A percentile compares a stretch with the other conserved stretches of the same genome.
These are phyloP conservation scores for Tanytarsus gracilentus DNA, from an alignment of 2,888 invertebrate species.

Conservation along the genomic window DNA sequence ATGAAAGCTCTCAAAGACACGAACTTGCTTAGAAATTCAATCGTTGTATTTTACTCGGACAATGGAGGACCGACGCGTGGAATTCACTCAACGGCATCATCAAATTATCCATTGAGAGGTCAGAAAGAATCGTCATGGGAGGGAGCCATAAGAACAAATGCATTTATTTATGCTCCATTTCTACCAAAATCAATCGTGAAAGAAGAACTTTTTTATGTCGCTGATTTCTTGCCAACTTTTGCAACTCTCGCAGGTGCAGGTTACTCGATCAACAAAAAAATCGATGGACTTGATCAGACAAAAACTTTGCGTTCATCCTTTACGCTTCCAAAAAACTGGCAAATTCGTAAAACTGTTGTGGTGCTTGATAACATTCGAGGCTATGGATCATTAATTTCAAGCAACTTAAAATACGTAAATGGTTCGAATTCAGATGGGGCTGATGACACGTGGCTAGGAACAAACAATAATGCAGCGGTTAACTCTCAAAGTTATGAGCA, in stretches of 20 bases:
- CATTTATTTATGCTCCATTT: slow-evolving; percentile 64
- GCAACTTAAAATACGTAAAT: background rate
- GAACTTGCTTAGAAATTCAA: slow-evolving; percentile 66
- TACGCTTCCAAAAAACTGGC: no score
- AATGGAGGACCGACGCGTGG: slow-evolving; percentile 78
- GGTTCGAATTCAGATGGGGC: background rate
- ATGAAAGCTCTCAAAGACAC: slow-evolving; percentile 56
- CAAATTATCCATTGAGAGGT: slow-evolving; percentile 70
- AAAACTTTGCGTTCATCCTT: slow-evolving; percentile 37
- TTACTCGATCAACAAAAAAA: slow-evolving; percentile 29
- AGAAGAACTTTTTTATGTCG: slow-evolving; percentile 55
- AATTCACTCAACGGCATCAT: slow-evolving; percentile 59
- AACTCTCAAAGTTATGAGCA: background rate
- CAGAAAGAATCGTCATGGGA: slow-evolving; percentile 76
- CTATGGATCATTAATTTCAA: slow-evolving; percentile 1
- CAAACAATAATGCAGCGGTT: background rate
- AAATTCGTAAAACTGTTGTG: background rate
- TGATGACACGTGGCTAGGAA: background rate
- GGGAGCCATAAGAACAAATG: slow-evolving; percentile 70
- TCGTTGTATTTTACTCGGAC: slow-evolving; percentile 79
- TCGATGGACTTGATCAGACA: slow-evolving; percentile 64
- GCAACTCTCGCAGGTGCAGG: slow-evolving; percentile 36
- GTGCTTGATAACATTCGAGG: background rate
- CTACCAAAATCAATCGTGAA: slow-evolving; percentile 47
- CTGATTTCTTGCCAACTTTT: slow-evolving; percentile 71